Percentiles rank a stretch among this genome's conserved stretches.
These are phyloP conservation scores for Pseudomyrmex concolor DNA, from an alignment of 1,140 invertebrate genomes.

Conservation along the genomic window DNA sequence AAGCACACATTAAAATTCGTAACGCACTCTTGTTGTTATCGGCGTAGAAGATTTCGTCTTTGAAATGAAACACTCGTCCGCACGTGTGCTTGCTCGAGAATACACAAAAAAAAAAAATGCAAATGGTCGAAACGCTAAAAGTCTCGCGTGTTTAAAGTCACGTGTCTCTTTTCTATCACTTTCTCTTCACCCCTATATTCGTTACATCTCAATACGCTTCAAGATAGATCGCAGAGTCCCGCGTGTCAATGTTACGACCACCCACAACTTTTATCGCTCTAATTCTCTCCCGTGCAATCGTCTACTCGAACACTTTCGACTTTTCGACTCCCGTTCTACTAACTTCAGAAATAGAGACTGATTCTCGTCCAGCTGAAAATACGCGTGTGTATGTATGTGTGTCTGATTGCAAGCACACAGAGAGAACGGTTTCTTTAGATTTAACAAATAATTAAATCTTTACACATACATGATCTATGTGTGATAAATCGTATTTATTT, in stretches of 20 bases:
- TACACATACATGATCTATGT: too few relatives aligned
- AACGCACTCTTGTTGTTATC: background rate
- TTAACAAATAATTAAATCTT: too few relatives aligned
- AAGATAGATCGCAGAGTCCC: conserved; percentile 30
- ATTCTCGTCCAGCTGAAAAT: conserved; percentile 5
- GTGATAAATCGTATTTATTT: too few relatives aligned
- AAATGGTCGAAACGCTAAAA: conserved; percentile 34
- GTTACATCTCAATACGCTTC: conserved; percentile 46
- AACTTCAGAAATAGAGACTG: background rate
- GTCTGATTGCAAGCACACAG: too few relatives aligned
- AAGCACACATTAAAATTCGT: conserved; percentile 27
- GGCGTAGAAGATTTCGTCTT: conserved; percentile 13
- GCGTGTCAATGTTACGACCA: conserved; percentile 34
- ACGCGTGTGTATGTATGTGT: background rate
- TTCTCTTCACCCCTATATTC: conserved; percentile 2
- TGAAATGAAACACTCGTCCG: conserved; percentile 4
- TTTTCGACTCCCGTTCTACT: conserved; percentile 5
- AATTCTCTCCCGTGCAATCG: conserved; percentile 60
- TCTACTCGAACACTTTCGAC: conserved; percentile 45
- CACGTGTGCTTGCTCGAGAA: background rate
- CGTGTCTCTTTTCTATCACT: conserved; percentile 6
- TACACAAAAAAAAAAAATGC: conserved; percentile 22
- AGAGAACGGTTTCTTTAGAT: too few relatives aligned
- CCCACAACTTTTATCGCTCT: conserved; percentile 61
- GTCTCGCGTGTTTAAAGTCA: conserved; percentile 2